phyloP scores from a whole-genome alignment of 2,888 invertebrate species.

The Lithophane semibrunnea region DNA sequence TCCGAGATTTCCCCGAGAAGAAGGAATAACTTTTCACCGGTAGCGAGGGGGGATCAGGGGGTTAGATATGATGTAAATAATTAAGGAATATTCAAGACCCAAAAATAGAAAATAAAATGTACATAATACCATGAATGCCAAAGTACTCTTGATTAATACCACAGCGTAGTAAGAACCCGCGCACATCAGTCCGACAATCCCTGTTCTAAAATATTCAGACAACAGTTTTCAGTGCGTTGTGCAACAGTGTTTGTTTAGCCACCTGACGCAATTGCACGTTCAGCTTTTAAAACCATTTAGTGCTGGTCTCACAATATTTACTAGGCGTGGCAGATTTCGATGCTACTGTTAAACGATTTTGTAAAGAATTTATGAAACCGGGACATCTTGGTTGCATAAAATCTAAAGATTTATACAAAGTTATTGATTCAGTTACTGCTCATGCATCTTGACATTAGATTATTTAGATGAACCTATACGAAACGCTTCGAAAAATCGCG shows the following conservation, averaged over 20 bases:
- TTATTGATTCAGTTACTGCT: not conserved
- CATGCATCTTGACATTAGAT: not conserved
- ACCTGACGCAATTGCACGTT: conserved; percentile 69
- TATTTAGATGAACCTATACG: not conserved
- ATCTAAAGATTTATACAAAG: not conserved
- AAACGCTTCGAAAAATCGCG: not conserved
- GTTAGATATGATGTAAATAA: not conserved
- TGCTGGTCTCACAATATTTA: conserved; percentile 69
- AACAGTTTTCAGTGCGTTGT: conserved; percentile 57
- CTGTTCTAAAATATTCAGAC: conserved; percentile 29
- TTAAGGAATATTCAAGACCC: not conserved
- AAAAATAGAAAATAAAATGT: not conserved
- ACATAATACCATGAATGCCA: not conserved
- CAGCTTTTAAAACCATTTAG: conserved; percentile 69
- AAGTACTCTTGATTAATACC: not conserved
- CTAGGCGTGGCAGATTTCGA: conserved; percentile 62
- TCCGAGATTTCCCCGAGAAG: not conserved
- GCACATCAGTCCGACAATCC: conserved; percentile 20
- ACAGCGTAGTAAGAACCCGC: not conserved
- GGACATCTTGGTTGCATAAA: conserved; percentile 12
- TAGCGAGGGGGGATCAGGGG: not conserved
- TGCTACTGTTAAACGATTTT: conserved; percentile 64
- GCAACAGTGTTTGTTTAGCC: conserved; percentile 65
- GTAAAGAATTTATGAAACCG: conserved; percentile 52
- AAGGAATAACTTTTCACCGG: not conserved